phyloP scores from a whole-genome alignment of 1,140 invertebrate species.

The Pentalonia nigronervosa region DNA sequence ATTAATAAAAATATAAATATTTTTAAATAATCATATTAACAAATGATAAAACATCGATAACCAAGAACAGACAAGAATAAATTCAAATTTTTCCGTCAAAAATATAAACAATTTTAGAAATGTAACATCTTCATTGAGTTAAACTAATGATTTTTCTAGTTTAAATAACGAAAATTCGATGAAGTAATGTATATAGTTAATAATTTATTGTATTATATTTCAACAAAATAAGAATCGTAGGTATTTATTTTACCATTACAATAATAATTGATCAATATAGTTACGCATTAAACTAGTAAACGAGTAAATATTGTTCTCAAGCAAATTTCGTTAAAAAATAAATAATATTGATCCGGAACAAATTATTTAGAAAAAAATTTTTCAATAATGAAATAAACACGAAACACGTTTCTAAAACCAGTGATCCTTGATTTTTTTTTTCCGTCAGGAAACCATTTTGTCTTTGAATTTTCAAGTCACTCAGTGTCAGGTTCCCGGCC shows the following conservation, averaged over 20 bases:
- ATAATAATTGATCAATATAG: background rate
- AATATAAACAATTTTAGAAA: background rate
- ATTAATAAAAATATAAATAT: background rate
- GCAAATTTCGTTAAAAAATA: background rate
- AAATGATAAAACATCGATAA: background rate
- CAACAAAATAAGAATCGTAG: background rate
- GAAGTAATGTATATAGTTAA: background rate
- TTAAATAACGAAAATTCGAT: background rate
- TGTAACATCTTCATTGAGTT: background rate
- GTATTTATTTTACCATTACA: background rate
- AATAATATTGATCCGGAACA: conserved; percentile 12
- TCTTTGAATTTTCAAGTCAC: conserved; percentile 8
- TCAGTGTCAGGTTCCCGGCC: background rate
- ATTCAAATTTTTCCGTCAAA: background rate
- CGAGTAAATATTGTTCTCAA: background rate
- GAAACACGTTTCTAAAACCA: background rate
- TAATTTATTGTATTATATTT: background rate
- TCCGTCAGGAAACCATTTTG: background rate
- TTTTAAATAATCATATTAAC: background rate
- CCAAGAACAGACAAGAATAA: background rate
- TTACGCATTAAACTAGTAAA: background rate
- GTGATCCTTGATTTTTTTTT: background rate
- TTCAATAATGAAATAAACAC: background rate
- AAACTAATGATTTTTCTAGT: background rate
- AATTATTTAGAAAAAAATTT: background rate